phyloP scores from a whole-genome alignment of 2,113 vertebrate genomes.

The Notothenia coriiceps region DNA sequence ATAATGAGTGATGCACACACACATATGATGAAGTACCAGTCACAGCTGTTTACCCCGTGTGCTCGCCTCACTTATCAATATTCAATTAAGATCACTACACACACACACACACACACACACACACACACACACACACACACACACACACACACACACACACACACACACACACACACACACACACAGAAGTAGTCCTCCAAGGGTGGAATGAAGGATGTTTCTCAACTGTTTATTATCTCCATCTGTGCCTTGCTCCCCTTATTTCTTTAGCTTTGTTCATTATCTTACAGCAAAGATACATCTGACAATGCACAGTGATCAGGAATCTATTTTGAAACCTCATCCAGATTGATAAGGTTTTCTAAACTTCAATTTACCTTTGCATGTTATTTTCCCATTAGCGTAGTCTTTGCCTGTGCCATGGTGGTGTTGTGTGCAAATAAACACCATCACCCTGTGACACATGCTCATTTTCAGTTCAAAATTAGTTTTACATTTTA shows the following conservation, averaged over 20 bases:
- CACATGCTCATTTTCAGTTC: neutral
- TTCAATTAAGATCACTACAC: constrained; percentile 68
- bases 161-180: neutral
- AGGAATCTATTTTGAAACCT: neutral
- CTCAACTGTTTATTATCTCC: constrained; percentile 25
- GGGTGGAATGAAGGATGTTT: constrained; percentile 47
- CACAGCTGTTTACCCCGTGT: constrained; percentile 74
- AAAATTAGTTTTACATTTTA: neutral
- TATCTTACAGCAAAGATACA: neutral
- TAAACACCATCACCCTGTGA: too few relatives aligned
- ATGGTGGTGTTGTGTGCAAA: too few relatives aligned
- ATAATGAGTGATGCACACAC: constrained; percentile 79
- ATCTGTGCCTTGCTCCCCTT: constrained; percentile 22
- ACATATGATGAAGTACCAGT: constrained; percentile 77
- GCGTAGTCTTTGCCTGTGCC: neutral
- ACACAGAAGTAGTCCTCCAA: constrained; percentile 31
- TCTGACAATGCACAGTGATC: neutral
- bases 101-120: constrained; percentile 4
- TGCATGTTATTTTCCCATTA: neutral
- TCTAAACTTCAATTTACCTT: neutral
- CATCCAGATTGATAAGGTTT: neutral
- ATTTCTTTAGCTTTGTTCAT: neutral
- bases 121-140: constrained; percentile 15
- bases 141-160: constrained; percentile 10
- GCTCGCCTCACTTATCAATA: constrained; percentile 77